These are phyloP conservation scores for Cataglyphis cursor DNA, from an alignment of 2,888 invertebrate species.

Conservation along the genomic window DNA sequence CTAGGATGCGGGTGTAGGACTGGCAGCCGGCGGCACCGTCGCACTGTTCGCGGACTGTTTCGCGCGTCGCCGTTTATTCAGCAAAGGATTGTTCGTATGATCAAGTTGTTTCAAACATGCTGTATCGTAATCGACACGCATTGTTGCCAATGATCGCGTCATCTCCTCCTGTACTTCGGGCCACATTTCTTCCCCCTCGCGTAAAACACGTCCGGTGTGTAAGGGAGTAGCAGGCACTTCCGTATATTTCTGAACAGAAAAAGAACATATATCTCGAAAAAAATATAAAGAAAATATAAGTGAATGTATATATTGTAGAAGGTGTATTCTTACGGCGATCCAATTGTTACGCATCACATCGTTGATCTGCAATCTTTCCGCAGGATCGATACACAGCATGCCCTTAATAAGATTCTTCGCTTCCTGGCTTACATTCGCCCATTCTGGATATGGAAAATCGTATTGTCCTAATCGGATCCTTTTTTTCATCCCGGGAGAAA, in stretches of 20 bases:
- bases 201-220: slow-evolving; percentile 95
- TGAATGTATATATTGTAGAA: slow-evolving; percentile 10
- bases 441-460: slow-evolving; percentile 98
- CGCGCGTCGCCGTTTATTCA: slow-evolving; percentile 91
- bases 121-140: slow-evolving; percentile 99
- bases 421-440: slow-evolving; percentile 97
- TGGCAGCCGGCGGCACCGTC: slow-evolving; percentile 72
- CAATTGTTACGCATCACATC: slow-evolving; percentile 96
- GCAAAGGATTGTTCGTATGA: slow-evolving; percentile 96
- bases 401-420: slow-evolving; percentile 98
- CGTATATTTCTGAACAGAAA: slow-evolving; percentile 89
- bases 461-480: slow-evolving; percentile 98
- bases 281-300: background rate
- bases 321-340: slow-evolving; percentile 91
- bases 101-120: slow-evolving; percentile 95
- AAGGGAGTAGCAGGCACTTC: slow-evolving; percentile 98
- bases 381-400: slow-evolving; percentile 98
- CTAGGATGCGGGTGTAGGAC: slow-evolving; percentile 81
- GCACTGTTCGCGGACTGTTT: slow-evolving; percentile 65
- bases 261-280: background rate
- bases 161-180: slow-evolving; percentile 99
- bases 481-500: slow-evolving; percentile 99
- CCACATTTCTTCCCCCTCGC: slow-evolving; percentile 97
- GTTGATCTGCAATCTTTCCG: slow-evolving; percentile 95
- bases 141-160: slow-evolving; percentile 98